Evolutionary conservation across 2,888 invertebrate species (phyloP).

Genomic region (Andrena bucephala): DNA sequence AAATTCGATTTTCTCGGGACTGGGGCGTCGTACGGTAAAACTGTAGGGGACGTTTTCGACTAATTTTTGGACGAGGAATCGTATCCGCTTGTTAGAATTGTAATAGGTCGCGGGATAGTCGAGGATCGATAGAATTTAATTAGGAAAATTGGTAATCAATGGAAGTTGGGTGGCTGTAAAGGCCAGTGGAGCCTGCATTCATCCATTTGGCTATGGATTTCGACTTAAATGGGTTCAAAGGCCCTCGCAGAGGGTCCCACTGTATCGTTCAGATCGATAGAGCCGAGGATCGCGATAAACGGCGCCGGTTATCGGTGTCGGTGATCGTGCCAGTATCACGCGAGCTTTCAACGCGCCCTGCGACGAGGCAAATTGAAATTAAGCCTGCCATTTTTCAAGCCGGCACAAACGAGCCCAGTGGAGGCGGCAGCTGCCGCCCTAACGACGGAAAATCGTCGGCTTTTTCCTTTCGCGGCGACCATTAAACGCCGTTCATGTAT

Average conservation of each 20-base stretch:
- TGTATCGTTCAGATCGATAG: constrained; percentile 49
- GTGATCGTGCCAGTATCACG: constrained; percentile 63
- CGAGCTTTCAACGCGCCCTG: constrained; percentile 52
- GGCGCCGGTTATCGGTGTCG: constrained; percentile 53
- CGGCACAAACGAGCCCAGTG: constrained; percentile 35
- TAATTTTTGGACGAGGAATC: neutral
- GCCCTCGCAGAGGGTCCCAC: neutral
- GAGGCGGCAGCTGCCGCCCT: constrained; percentile 1
- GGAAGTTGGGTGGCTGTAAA: no score
- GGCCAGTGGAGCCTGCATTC: neutral
- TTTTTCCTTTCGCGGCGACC: neutral
- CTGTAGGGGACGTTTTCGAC: neutral
- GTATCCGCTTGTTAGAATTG: no score
- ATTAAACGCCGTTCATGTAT: neutral
- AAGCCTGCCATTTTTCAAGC: constrained; percentile 67
- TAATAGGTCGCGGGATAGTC: no score
- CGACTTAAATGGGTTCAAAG: neutral
- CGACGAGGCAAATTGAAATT: constrained; percentile 71
- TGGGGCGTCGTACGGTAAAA: no score
- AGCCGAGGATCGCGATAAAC: constrained; percentile 57
- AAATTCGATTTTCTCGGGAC: no score
- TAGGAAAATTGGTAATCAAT: no score
- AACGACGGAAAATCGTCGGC: neutral
- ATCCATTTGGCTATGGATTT: neutral
- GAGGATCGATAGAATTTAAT: no score